These are phyloP conservation scores for Hymenopus coronatus DNA, from an alignment of 2,888 invertebrate genomes.

Conservation along the genomic window DNA sequence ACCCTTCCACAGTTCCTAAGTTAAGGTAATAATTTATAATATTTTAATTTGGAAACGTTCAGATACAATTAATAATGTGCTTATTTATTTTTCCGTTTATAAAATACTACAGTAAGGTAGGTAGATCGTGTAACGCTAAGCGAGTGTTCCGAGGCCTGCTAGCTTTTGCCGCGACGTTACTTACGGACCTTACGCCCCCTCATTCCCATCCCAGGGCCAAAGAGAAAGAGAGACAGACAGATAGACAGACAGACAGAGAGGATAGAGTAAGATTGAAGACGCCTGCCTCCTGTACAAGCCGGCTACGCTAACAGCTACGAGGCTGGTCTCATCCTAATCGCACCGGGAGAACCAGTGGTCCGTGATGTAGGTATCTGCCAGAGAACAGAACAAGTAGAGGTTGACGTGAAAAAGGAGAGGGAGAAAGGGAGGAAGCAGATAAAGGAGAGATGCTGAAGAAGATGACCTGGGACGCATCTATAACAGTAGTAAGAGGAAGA, in stretches of 20 bases:
- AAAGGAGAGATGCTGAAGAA: background rate
- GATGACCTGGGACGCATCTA: background rate
- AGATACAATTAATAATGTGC: no score
- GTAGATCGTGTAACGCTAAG: background rate
- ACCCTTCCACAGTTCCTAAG: no score
- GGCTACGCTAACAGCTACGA: background rate
- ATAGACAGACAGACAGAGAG: background rate
- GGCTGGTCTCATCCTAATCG: background rate
- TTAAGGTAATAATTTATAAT: no score
- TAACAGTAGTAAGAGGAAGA: no score
- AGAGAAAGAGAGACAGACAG: background rate
- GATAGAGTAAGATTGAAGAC: constrained; percentile 17
- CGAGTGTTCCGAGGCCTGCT: background rate
- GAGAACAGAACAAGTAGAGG: background rate
- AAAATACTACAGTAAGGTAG: background rate
- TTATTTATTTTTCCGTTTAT: no score
- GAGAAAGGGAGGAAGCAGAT: no score
- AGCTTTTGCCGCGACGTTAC: background rate
- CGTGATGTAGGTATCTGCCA: background rate
- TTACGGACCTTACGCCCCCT: background rate
- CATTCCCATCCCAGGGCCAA: background rate
- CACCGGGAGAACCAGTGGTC: background rate
- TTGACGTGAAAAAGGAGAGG: background rate
- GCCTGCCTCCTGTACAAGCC: constrained; percentile 19
- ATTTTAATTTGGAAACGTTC: no score